phyloP scores from a whole-genome alignment of 2,888 invertebrate species.

The Harpalus rufipes region DNA sequence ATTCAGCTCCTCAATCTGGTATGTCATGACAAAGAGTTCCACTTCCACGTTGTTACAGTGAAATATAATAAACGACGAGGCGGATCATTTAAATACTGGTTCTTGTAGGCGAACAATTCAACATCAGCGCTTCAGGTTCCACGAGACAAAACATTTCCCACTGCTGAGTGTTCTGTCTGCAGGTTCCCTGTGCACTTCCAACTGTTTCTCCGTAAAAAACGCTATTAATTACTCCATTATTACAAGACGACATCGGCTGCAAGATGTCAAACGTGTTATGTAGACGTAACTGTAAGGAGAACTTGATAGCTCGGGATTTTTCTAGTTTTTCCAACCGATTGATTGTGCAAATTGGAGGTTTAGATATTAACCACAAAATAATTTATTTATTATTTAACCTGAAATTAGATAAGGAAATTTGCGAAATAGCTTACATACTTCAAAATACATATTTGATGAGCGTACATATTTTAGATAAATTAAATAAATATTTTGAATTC shows the following conservation, averaged over 20 bases:
- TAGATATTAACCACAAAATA: constrained; percentile 17
- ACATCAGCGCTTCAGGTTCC: not conserved
- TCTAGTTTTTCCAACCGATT: constrained; percentile 34
- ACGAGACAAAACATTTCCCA: constrained; percentile 20
- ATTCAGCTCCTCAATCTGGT: not conserved
- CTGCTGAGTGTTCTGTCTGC: not conserved
- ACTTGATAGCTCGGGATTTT: not conserved
- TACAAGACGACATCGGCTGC: constrained; percentile 47
- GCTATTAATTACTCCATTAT: constrained; percentile 47
- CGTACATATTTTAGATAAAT: no score
- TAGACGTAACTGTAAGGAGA: constrained; percentile 39
- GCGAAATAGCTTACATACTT: not conserved
- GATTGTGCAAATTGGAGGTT: constrained; percentile 20
- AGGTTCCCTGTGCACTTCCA: constrained; percentile 33
- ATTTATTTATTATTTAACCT: not conserved
- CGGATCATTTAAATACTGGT: constrained; percentile 52
- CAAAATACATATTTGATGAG: not conserved
- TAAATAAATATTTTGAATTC: no score
- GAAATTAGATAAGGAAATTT: not conserved
- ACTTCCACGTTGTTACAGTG: not conserved
- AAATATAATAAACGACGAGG: constrained; percentile 47
- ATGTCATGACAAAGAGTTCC: not conserved
- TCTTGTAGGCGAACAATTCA: constrained; percentile 34
- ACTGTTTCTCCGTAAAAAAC: constrained; percentile 45
- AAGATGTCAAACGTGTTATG: constrained; percentile 58